These are phyloP conservation scores for Hemitrygon akajei DNA, from an alignment of 2,797 vertebrate species.

Conservation along the genomic window DNA sequence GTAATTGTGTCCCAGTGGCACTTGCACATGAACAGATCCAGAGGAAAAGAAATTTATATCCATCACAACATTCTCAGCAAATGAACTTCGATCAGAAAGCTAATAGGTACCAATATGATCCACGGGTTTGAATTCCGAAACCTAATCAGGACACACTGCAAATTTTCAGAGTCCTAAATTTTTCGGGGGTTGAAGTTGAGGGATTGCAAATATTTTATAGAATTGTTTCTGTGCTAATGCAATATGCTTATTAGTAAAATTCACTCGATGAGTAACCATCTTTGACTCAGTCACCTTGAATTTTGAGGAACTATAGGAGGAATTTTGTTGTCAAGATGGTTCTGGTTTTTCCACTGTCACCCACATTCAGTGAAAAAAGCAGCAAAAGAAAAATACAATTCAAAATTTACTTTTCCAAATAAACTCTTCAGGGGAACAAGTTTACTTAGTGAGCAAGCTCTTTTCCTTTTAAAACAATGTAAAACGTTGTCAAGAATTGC, in stretches of 20 bases:
- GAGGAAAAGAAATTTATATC: slow-evolving; percentile 9
- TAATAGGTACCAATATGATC: not conserved
- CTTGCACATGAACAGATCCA: not conserved
- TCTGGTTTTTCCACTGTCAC: not conserved
- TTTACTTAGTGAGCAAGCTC: no score
- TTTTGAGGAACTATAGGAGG: not conserved
- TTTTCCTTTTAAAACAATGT: not conserved
- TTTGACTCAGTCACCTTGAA: not conserved
- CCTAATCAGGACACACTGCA: not conserved
- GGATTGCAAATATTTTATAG: not conserved
- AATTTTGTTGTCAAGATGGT: not conserved
- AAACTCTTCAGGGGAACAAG: no score
- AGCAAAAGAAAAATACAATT: not conserved
- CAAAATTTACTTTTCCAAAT: not conserved
- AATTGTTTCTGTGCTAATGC: not conserved
- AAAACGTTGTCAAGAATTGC: not conserved
- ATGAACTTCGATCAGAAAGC: not conserved
- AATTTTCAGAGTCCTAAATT: not conserved
- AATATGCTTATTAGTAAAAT: not conserved
- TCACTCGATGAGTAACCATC: not conserved
- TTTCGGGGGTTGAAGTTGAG: not conserved
- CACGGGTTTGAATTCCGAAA: not conserved
- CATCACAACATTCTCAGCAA: not conserved
- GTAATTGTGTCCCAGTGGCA: not conserved
- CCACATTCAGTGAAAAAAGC: not conserved